phyloP scores from a whole-genome alignment of 2,888 invertebrate species.

The Pinctada fucata region DNA sequence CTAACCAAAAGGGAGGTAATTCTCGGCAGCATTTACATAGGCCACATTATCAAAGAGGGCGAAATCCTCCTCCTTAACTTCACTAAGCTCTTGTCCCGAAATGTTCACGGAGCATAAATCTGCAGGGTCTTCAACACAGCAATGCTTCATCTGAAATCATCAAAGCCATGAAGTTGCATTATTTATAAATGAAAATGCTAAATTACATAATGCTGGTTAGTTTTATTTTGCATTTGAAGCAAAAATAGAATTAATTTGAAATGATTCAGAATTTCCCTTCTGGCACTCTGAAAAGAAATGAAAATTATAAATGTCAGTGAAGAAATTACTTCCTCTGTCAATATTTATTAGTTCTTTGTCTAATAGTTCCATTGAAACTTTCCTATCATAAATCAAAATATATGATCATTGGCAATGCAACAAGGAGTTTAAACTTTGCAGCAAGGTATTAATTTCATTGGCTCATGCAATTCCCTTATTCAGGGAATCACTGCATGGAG shows the following conservation, averaged over 20 bases:
- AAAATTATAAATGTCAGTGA: too few species aligned
- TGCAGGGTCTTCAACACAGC: slow-evolving; percentile 75
- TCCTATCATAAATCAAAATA: too few species aligned
- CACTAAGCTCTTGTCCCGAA: slow-evolving; percentile 68
- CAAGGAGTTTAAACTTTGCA: too few species aligned
- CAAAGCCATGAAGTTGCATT: not conserved
- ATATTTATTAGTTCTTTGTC: too few species aligned
- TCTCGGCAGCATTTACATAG: slow-evolving; percentile 76
- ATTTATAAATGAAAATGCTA: not conserved
- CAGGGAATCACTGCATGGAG: too few species aligned
- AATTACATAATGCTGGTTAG: not conserved
- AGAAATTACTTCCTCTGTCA: too few species aligned
- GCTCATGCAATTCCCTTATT: too few species aligned
- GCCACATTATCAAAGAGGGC: slow-evolving; percentile 76
- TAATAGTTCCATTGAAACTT: too few species aligned
- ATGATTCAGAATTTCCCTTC: too few species aligned
- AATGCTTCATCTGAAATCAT: slow-evolving; percentile 73
- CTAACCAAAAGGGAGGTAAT: slow-evolving; percentile 73
- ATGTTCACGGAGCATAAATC: slow-evolving; percentile 75
- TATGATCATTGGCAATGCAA: too few species aligned
- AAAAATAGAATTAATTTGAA: not conserved
- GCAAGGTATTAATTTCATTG: too few species aligned
- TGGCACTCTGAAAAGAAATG: too few species aligned
- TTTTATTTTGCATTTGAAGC: not conserved
- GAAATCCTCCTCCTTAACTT: slow-evolving; percentile 74